phyloP scores from a whole-genome alignment of 1,140 invertebrate species.

The Hypsibius dujardini region DNA sequence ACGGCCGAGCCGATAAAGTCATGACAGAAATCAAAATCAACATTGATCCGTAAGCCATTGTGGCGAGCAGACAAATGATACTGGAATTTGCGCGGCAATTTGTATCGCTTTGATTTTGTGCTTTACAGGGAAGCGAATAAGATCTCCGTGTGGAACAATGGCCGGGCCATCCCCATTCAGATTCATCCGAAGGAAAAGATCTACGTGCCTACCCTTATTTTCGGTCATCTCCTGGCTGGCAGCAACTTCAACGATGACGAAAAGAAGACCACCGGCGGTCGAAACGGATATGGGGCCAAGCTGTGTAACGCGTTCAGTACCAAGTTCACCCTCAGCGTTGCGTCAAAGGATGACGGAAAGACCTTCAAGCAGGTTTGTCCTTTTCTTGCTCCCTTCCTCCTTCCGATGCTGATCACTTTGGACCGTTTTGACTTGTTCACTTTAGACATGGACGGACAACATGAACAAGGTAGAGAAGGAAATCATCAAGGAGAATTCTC shows the following conservation, averaged over 20 bases:
- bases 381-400: background rate
- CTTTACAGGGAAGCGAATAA: conserved; percentile 58
- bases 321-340: conserved; percentile 90
- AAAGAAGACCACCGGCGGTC: conserved; percentile 74
- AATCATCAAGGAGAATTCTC: conserved; percentile 41
- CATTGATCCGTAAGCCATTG: conserved; percentile 57
- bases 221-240: conserved; percentile 92
- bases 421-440: no score
- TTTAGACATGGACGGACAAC: conserved; percentile 74
- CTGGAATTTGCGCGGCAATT: no score
- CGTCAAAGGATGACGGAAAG: conserved; percentile 57
- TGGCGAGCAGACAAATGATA: no score
- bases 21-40: conserved; percentile 95
- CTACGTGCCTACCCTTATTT: conserved; percentile 98
- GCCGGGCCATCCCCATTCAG: conserved; percentile 89
- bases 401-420: background rate
- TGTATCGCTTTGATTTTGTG: no score
- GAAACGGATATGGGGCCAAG: conserved; percentile 98
- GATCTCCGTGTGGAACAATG: conserved; percentile 94
- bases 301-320: conserved; percentile 97
- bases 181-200: conserved; percentile 96
- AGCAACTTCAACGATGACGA: conserved; percentile 98
- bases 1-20: no score
- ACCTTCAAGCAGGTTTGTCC: conserved; percentile 59
- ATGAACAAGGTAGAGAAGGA: conserved; percentile 82